phyloP scores from a whole-genome alignment of 2,113 vertebrate genomes.

The Callopanchax toddi region DNA sequence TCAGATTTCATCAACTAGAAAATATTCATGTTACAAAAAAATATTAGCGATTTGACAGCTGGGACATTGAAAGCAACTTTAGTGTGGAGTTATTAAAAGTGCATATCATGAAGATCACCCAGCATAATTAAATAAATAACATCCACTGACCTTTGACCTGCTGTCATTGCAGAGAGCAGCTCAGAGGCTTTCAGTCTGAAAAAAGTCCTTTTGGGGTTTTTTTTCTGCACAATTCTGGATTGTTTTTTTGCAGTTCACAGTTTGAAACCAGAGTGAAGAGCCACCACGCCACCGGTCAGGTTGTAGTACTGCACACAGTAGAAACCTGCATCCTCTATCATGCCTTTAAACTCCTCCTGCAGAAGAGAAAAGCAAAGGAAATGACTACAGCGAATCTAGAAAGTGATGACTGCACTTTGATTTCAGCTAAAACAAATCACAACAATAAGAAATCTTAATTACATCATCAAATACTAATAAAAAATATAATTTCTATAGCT shows the following conservation, averaged over 20 bases:
- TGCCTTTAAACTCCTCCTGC: constrained; percentile 90
- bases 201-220: not conserved
- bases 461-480: too few species aligned
- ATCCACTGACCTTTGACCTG: constrained; percentile 6
- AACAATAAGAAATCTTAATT: too few species aligned
- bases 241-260: constrained; percentile 76
- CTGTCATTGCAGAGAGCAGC: not conserved
- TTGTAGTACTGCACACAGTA: constrained; percentile 86
- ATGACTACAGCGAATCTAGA: not conserved
- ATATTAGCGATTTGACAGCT: not conserved
- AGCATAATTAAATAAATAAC: constrained; percentile 8
- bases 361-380: not conserved
- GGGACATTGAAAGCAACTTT: not conserved
- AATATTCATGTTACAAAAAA: constrained; percentile 4
- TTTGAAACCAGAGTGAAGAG: constrained; percentile 97
- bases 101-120: not conserved
- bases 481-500: too few species aligned
- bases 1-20: constrained; percentile 19
- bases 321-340: constrained; percentile 94
- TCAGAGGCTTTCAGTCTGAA: not conserved
- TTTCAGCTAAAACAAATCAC: not conserved
- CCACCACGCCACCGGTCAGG: constrained; percentile 87
- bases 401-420: not conserved
- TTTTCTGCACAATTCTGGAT: too few species aligned
- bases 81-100: not conserved